These are phyloP conservation scores for Acleris sparsana DNA, from an alignment of 2,888 invertebrate genomes.

Conservation along the genomic window DNA sequence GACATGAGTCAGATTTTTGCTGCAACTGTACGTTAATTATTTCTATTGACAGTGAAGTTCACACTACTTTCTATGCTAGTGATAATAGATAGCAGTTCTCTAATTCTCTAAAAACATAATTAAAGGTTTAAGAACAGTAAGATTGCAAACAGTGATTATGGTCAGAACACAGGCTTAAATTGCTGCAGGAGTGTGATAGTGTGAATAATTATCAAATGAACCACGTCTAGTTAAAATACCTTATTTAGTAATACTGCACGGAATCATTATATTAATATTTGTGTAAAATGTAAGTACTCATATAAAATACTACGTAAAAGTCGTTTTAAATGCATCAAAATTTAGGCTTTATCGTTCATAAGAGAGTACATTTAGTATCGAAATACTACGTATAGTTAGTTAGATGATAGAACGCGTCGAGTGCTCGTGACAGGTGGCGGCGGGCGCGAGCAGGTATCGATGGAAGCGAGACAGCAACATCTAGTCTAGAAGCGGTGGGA, in stretches of 20 bases:
- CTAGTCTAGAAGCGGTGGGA: conserved; percentile 77
- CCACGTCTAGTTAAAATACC: conserved; percentile 57
- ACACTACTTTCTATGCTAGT: conserved; percentile 68
- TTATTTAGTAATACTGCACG: conserved; percentile 72
- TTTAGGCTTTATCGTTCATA: conserved; percentile 78
- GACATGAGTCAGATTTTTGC: conserved; percentile 67
- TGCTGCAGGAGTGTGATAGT: conserved; percentile 55
- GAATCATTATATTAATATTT: conserved; percentile 65
- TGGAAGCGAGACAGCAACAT: conserved; percentile 75
- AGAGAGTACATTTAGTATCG: conserved; percentile 71
- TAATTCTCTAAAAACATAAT: conserved; percentile 65
- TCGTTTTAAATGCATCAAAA: conserved; percentile 78
- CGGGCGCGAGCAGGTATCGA: conserved; percentile 50
- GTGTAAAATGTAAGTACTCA: conserved; percentile 73
- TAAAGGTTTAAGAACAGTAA: conserved; percentile 57
- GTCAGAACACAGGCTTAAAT: conserved; percentile 47
- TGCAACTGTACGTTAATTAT: conserved; percentile 47
- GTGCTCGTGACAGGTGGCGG: conserved; percentile 46
- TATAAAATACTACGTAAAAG: conserved; percentile 75
- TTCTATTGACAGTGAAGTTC: conserved; percentile 53
- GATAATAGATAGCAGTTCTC: conserved; percentile 58
- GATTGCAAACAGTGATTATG: conserved; percentile 58
- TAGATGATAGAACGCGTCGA: conserved; percentile 53
- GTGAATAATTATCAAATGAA: conserved; percentile 53
- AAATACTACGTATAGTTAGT: conserved; percentile 55